Base-by-base conservation (phyloP, 2,113 vertebrate genomes). In the Ramphastos sulfuratus region DNA sequence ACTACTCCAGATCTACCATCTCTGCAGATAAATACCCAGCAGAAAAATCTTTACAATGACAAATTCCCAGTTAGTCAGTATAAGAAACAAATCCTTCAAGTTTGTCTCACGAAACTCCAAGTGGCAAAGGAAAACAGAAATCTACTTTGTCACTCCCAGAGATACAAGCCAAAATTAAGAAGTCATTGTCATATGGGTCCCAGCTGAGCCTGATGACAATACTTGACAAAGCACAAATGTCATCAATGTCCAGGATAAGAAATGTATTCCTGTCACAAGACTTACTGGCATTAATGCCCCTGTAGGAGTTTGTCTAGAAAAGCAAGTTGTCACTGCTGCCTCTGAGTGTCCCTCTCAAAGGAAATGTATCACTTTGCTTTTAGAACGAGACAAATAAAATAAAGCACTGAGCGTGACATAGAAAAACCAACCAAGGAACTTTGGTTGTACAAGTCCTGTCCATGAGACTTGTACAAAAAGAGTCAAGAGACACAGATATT, bases 321-420 rank as follows among this genome's bases (percentile, higher is more conserved):
- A 96, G 67, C 88, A 91, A 95, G 89, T 96, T 97, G 91, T 92
- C 94, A 94, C 48, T 69, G 60, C 69, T 91, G 91, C 55, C 42
- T 73, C 37, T 85, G 85, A 96, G 79, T 93, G 89, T 48, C 52
- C 69, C 42, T 96, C 87, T 97, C 93, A 82, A 66, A 92, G 87
- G 89, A 96, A 85, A 65, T 55, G 63, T 70, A 96, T 94, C 79
- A 79, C 79, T 96, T 97, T 80, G 91, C 87, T 95, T 94, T 90
- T 63, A 79, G 82, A 92, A 92, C 0, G 0, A 94, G 93, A 94
- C 87, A 96, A 96, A 88, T 91, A 95, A 96, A 96, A 96, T 75
- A 95, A 90, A 95, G 65, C 90, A 84, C 63, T 15, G 21, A 94
- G 87, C 69, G 37, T 27, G 65, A 75, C 90, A 91, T 17, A 63